A percentile compares a stretch with the other conserved stretches of the same genome.
Evolutionary conservation across 2,797 vertebrate species (phyloP).

Genomic region (Pteronotus mesoamericanus): DNA sequence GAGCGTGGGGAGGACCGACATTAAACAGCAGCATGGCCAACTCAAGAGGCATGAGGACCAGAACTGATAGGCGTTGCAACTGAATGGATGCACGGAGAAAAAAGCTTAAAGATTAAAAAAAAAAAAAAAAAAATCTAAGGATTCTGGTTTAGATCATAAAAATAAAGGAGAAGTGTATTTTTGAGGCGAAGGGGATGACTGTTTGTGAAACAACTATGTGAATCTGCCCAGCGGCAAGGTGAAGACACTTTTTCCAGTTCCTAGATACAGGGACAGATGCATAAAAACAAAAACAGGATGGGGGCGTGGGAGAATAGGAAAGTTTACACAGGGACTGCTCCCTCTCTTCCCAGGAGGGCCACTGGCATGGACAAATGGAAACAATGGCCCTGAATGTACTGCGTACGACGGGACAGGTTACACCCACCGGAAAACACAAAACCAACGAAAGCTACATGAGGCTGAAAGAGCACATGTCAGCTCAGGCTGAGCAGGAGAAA

Average conservation of each 20-base stretch:
- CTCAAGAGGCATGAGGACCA: neutral
- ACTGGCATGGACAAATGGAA: neutral
- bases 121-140: neutral
- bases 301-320: neutral
- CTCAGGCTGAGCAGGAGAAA: neutral
- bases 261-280: neutral
- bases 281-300: neutral
- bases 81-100: neutral
- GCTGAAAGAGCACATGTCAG: neutral
- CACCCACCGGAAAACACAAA: neutral
- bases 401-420: neutral
- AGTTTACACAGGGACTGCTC: neutral
- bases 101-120: neutral
- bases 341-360: neutral
- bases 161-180: neutral
- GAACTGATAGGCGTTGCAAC: neutral
- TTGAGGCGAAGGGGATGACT: neutral
- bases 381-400: neutral
- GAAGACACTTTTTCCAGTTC: neutral
- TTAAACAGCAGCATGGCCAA: neutral
- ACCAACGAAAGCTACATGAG: neutral
- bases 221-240: neutral
- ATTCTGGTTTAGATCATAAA: slow-evolving; percentile 20
- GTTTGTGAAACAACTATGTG: neutral
- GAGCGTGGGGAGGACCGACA: neutral